Conservation (phyloP, 2,113 vertebrate species). For the Epinephelus lanceolatus region DNA sequence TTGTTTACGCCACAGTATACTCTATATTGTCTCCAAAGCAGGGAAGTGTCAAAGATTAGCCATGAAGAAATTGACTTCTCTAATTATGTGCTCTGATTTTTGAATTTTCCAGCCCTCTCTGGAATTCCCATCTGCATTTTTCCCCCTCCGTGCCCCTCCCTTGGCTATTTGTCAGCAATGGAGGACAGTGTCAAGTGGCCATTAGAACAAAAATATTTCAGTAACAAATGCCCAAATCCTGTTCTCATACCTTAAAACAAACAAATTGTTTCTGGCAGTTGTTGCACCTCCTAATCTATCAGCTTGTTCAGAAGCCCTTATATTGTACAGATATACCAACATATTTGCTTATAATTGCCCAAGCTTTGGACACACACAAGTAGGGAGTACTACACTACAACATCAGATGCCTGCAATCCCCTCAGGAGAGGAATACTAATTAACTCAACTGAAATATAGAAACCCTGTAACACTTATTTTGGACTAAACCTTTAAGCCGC, state of each 20-base stretch:
- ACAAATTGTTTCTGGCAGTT: not conserved
- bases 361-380: not conserved
- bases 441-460: not conserved
- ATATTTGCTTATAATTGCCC: not conserved
- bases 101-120: not conserved
- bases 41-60: not conserved
- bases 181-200: not conserved
- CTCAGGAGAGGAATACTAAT: not conserved
- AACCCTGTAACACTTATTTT: not conserved
- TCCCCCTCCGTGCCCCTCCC: not conserved
- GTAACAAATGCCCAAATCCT: not conserved
- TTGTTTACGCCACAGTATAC: not conserved
- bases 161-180: not conserved
- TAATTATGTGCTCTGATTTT: not conserved
- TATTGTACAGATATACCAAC: not conserved
- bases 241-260: not conserved
- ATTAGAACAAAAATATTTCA: not conserved
- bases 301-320: not conserved
- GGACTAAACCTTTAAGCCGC: not conserved
- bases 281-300: not conserved
- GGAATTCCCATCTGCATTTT: not conserved
- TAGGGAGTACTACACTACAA: not conserved
- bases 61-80: not conserved
- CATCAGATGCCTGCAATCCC: not conserved
- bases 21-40: not conserved